These are phyloP conservation scores for Otus sunia DNA, from an alignment of 2,113 vertebrate genomes.

Conservation along the genomic window DNA sequence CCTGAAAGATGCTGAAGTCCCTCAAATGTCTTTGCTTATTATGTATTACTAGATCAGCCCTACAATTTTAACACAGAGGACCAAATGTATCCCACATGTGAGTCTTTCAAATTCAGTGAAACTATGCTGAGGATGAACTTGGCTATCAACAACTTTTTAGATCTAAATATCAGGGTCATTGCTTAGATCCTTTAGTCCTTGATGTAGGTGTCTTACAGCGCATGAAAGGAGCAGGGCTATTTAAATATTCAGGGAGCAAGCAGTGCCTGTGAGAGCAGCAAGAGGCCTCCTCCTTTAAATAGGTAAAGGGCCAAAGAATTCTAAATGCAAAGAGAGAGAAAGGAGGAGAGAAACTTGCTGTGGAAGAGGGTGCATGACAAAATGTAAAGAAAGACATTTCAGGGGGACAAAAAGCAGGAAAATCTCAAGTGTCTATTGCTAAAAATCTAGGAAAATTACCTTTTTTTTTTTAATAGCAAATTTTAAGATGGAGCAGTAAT, in stretches of 20 bases:
- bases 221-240: neutral
- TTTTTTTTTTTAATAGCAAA: neutral
- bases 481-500: neutral
- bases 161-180: conserved; percentile 28
- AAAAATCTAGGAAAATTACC: neutral
- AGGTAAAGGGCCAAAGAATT: neutral
- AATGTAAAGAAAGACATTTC: neutral
- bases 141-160: conserved; percentile 18
- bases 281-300: neutral
- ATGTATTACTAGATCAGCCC: neutral
- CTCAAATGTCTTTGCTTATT: conserved; percentile 34
- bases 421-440: neutral
- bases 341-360: neutral
- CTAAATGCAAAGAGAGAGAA: neutral
- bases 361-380: neutral
- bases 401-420: neutral
- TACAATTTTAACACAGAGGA: neutral
- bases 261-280: neutral
- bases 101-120: conserved; percentile 5
- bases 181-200: conserved; percentile 26
- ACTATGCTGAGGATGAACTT: neutral
- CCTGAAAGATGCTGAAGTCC: neutral
- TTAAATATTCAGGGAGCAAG: conserved; percentile 27
- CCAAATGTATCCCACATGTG: neutral
- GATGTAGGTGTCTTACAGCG: neutral